phyloP scores from a whole-genome alignment of 2,888 invertebrate species.

The Aquatica leii region DNA sequence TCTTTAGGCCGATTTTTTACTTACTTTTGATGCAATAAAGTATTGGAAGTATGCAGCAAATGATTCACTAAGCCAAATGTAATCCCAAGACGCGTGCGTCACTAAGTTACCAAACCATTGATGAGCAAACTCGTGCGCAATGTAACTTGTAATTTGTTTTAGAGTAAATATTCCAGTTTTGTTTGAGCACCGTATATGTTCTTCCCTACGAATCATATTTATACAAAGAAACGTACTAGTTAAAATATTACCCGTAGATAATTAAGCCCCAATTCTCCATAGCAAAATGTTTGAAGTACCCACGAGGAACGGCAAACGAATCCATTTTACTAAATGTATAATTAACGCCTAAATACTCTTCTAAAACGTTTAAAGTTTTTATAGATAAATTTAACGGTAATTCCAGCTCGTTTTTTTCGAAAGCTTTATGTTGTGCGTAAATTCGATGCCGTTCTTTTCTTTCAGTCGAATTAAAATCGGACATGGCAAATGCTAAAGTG shows the following conservation, averaged over 20 bases:
- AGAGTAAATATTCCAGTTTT: constrained; percentile 29
- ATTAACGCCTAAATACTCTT: constrained; percentile 65
- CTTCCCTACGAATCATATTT: constrained; percentile 16
- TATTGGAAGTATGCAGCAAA: constrained; percentile 66
- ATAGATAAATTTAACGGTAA: constrained; percentile 61
- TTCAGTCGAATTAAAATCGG: constrained; percentile 61
- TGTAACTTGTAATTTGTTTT: constrained; percentile 49
- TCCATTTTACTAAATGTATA: constrained; percentile 70
- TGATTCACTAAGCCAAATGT: constrained; percentile 62
- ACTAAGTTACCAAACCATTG: constrained; percentile 64
- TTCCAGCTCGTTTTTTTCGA: constrained; percentile 48
- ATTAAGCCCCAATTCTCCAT: constrained; percentile 96
- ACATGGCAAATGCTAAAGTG: constrained; percentile 76
- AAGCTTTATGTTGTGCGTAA: constrained; percentile 46
- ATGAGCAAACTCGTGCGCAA: constrained; percentile 66
- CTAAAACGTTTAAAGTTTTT: constrained; percentile 62
- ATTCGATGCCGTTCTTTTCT: constrained; percentile 46
- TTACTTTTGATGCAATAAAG: constrained; percentile 48
- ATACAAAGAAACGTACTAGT: background rate
- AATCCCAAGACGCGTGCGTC: constrained; percentile 58
- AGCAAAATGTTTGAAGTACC: constrained; percentile 76
- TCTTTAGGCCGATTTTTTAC: no score
- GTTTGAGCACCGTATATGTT: constrained; percentile 9
- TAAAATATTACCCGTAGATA: constrained; percentile 68
- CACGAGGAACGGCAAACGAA: constrained; percentile 81